Percentiles rank a stretch among this genome's conserved stretches.
Conservation (phyloP, 2,797 vertebrate genomes). For the Phaenicophaeus curvirostris region DNA sequence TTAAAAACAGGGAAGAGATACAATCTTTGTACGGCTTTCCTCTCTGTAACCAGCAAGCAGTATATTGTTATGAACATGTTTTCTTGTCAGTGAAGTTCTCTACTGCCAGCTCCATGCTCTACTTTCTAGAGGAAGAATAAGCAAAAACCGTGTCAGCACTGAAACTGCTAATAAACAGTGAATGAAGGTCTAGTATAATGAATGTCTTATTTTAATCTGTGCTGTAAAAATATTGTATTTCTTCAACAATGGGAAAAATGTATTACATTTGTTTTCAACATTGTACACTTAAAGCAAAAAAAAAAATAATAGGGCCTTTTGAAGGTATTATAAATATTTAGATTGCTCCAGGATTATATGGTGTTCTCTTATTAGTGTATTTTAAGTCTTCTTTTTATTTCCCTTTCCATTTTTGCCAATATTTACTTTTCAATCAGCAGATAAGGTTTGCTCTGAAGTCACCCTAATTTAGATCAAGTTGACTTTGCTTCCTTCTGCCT, state of each 20-base stretch:
- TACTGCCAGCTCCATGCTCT: not conserved
- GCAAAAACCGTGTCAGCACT: not conserved
- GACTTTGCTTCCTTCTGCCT: not conserved
- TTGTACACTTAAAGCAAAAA: not conserved
- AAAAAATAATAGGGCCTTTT: not conserved
- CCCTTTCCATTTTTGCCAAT: not conserved
- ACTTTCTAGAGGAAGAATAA: not conserved
- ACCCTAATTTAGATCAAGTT: not conserved
- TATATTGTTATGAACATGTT: not conserved
- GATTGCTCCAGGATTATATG: not conserved
- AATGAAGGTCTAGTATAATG: not conserved
- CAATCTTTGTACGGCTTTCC: not conserved
- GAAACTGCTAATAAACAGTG: not conserved
- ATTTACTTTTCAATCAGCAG: not conserved
- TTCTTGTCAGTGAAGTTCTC: not conserved
- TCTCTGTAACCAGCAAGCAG: not conserved
- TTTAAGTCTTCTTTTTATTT: not conserved
- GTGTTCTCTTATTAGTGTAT: not conserved
- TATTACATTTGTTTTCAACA: not conserved
- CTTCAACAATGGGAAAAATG: not conserved
- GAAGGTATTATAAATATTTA: not conserved
- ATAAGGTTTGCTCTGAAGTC: not conserved
- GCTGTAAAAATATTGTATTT: not conserved
- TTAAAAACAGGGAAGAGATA: not conserved
- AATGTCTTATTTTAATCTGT: not conserved